These are phyloP conservation scores for Marisa cornuarietis DNA, from an alignment of 1,140 invertebrate genomes.

Conservation along the genomic window DNA sequence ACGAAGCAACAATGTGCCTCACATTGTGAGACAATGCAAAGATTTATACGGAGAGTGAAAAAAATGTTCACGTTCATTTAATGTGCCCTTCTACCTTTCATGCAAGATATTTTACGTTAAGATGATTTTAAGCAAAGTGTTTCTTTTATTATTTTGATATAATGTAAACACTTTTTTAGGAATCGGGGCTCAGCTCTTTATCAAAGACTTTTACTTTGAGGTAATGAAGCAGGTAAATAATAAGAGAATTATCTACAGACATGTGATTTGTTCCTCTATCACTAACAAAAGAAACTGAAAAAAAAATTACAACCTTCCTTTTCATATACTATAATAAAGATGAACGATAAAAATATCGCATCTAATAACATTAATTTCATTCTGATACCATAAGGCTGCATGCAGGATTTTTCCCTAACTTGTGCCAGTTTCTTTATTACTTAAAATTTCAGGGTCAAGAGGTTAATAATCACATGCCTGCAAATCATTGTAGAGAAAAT, in stretches of 20 bases:
- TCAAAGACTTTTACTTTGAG: background rate
- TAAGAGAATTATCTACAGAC: background rate
- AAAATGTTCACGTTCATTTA: no score
- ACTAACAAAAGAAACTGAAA: background rate
- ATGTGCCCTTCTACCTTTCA: no score
- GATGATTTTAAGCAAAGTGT: no score
- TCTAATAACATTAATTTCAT: background rate
- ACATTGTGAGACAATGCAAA: no score
- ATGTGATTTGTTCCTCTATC: background rate
- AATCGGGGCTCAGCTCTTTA: background rate
- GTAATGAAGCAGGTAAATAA: background rate
- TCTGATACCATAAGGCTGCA: background rate
- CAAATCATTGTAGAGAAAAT: conserved; percentile 25
- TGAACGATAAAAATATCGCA: background rate
- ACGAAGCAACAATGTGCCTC: no score
- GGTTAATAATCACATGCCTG: conserved; percentile 19
- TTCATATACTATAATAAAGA: background rate
- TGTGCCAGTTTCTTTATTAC: background rate
- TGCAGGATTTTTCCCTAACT: background rate
- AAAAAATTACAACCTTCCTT: background rate
- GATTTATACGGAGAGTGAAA: no score
- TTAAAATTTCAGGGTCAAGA: background rate
- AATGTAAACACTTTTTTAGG: no score
- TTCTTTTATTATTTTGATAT: no score
- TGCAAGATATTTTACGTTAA: no score